Percentiles rank a stretch among this genome's conserved stretches.
These are phyloP conservation scores for Sitophilus oryzae DNA, from an alignment of 1,140 invertebrate species.

Conservation along the genomic window DNA sequence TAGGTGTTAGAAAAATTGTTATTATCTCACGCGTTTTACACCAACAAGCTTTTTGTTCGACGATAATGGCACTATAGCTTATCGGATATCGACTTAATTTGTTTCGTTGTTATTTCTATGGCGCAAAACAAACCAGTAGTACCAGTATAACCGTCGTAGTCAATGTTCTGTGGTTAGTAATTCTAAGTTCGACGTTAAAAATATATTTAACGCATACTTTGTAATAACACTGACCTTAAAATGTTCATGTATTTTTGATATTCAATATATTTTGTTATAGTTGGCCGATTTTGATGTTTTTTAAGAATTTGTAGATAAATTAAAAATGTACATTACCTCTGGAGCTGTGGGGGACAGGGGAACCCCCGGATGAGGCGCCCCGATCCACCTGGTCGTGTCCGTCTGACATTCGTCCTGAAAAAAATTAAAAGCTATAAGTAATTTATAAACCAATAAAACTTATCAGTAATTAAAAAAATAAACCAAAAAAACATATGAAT, in stretches of 20 bases:
- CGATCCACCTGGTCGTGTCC: slow-evolving; percentile 42
- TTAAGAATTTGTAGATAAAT: not conserved
- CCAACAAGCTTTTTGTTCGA: not conserved
- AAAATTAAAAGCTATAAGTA: slow-evolving; percentile 12
- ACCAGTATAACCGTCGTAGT: too few species aligned
- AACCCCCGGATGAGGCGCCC: slow-evolving; percentile 40
- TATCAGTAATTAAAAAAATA: too few species aligned
- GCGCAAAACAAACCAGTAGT: too few species aligned
- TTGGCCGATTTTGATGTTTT: too few species aligned
- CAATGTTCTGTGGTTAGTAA: too few species aligned
- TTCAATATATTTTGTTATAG: too few species aligned
- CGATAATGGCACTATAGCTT: not conserved
- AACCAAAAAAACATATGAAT: too few species aligned
- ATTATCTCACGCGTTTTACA: not conserved
- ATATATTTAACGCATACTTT: too few species aligned
- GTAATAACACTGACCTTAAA: too few species aligned
- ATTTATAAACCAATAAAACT: too few species aligned
- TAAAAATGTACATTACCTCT: slow-evolving; percentile 32
- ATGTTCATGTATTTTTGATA: too few species aligned
- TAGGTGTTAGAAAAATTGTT: not conserved
- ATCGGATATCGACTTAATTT: not conserved
- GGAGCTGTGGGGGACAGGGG: slow-evolving; percentile 41
- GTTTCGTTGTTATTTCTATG: not conserved
- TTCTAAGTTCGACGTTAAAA: too few species aligned
- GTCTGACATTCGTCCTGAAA: slow-evolving; percentile 44